These are phyloP conservation scores for Poecilia picta DNA, from an alignment of 2,797 vertebrate genomes.

Conservation along the genomic window DNA sequence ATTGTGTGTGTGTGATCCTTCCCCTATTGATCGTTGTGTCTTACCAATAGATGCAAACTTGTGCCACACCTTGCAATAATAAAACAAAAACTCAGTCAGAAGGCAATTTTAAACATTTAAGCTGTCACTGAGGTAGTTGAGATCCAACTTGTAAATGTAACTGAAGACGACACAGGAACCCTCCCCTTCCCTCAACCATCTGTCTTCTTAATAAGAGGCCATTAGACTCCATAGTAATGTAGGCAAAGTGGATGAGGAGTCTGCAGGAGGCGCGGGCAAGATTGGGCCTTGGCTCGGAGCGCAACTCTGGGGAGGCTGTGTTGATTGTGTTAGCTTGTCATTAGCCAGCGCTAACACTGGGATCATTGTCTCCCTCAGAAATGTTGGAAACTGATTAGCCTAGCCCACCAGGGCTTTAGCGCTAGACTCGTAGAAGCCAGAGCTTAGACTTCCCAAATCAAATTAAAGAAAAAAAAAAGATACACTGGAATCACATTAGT, in stretches of 20 bases:
- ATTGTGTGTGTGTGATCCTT: not conserved
- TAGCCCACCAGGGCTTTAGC: conserved; percentile 72
- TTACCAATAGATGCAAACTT: conserved; percentile 5
- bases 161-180: conserved; percentile 69
- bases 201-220: conserved; percentile 79
- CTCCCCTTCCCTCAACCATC: conserved; percentile 69
- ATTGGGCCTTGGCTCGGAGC: conserved; percentile 66
- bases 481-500: conserved; percentile 80
- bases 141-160: conserved; percentile 68
- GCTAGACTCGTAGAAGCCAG: conserved; percentile 71
- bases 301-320: conserved; percentile 71
- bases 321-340: conserved; percentile 85
- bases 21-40: not conserved
- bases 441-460: conserved; percentile 78
- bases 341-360: conserved; percentile 84
- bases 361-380: conserved; percentile 87
- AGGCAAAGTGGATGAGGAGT: conserved; percentile 80
- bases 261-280: conserved; percentile 69
- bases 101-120: conserved; percentile 33
- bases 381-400: conserved; percentile 86
- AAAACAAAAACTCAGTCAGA: not conserved
- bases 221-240: conserved; percentile 83
- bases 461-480: conserved; percentile 75
- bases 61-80: conserved; percentile 17
- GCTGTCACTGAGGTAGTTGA: conserved; percentile 42